Base-by-base conservation (phyloP, 2,797 vertebrate species). In the Aselliscus stoliczkanus region DNA sequence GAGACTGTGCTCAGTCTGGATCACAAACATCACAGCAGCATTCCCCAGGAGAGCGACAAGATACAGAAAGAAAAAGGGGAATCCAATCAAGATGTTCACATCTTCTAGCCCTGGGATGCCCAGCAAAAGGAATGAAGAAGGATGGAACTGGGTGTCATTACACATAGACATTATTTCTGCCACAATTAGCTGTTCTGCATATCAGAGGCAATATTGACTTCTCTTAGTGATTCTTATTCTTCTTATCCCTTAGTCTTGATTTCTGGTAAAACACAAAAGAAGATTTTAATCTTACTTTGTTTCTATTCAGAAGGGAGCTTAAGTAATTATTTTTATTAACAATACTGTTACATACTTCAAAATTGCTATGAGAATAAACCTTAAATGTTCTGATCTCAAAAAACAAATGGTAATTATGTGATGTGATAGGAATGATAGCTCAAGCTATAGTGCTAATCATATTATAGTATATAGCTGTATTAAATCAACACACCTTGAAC, bases 71-170 rank as follows among this genome's bases (percentile, higher is more conserved):
- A 60, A 83, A n/a, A 97, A 92, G 4, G 89, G 92, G 2, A 95
- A 82, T 9, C 95, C 86, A 62, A 96, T 58, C 75, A 80, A 94
- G 9, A 95, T 2, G 3, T 97, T 80, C 37, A 70, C 3, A 27
- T 31, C 54, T 82, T 97, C 95, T 85, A 99, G 97, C 5, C 98
- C 98, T 18, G 98, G 98, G 92, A 99, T 98, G 58, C 98, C 98
- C 27, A 98, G 64, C 2, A 99, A 98, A 10, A 98, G 31, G 87
- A 99, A 99, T 7, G 87, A 93, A 84, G 93, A 69, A 75, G 79
- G 60, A 88, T 65, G 83, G 29, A 87, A 88, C 15, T 37, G n/a
- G 2, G 93, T 76, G 15, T 76, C n/a, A 50, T 95, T 97, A 64
- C 25, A 34, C 11, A 69, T 1, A 31, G 12, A 21, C 72, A 94